Evolutionary conservation across 1,140 invertebrate genomes (phyloP), one percentile per base, ranked within the genome.

Genomic region (Lordiphosa collinella): DNA sequence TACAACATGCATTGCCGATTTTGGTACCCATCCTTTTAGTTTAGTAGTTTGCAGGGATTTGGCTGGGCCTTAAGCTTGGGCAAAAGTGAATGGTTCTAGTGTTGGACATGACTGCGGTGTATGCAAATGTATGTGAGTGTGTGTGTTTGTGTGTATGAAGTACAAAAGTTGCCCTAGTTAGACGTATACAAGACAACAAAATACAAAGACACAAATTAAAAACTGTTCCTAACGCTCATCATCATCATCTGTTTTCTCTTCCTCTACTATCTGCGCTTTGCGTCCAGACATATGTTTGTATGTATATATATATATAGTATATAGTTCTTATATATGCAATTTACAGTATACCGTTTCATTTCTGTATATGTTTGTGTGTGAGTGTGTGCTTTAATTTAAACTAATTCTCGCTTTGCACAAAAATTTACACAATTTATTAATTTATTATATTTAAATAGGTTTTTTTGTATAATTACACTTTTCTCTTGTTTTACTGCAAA

Each of bases 341-440:
- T 72, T 74, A 80, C 70, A 76, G 73, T 78, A 78, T 78, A 78
- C 73, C 62, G 73, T 72, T 78, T 52, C 53, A 47, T 43, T 57
- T 58, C 52, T 64, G 47, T 78, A 75, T 75, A 59, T 74, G 49
- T 73, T 48, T 61, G 14, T 52, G 4, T 59, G 32, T 49, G 34
- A 57, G 18, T 54, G 34, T 60, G 16, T 64, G 40, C 64, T 67
- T 67, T 82, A 82, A 82, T 84, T 82, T 82, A 82, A 84, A 73
- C 78, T 82, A 82, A 78, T 61, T 58, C 63, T 78, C 72, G 66
- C 75, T 73, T 79, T 74, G 76, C 70, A 80, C 75, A 76, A 64
- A 68, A 82, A 78, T 82, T 84, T 82, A 84, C 68, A 82, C 76
- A 84, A 67, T 84, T 82, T 84, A 84, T 84, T 84, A 76, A 84